Base-by-base conservation (phyloP, 2,888 invertebrate species). In the Caenorhabditis imperialis region DNA sequence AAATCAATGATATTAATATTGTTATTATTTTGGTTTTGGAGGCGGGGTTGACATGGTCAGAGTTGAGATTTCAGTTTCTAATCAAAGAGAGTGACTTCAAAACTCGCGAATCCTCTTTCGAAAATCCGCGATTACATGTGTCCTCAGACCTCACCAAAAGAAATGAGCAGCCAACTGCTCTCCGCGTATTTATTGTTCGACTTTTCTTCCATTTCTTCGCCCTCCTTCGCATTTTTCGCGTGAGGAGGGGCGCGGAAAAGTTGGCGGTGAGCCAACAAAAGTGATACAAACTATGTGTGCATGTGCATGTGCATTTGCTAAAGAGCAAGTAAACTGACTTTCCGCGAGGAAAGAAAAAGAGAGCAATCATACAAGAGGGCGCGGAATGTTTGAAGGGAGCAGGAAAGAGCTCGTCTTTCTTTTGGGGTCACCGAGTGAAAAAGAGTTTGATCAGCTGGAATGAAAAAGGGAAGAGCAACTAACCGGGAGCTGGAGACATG, bases 181-280 rank as follows among this genome's bases (percentile, higher is more conserved):
- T 7, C 20, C 48, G 37, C 16, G 10, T 67, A 50, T 67, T 67
- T 67, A 58, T 67, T 57, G 38, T 67, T 67, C 67, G 67, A 67
- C 67, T 67, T 67, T 67, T 58, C 57, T 51, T 51, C 44, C 37
- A 42, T 57, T 35, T 67, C 27, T 40, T n/a, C 25, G 45, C 45
- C 38, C 37, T 30, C 30, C 53, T 27, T 16, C 18, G 7, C 25
- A 38, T 14, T 10, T 14, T 57, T 57, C 30, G 12, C 23, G 40
- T 22, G 44, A 18, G 37, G 16, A 7, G 20, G 27, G 30, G 30
- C 30, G 30, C 30, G 30, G 40, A 23, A 51, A 57, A 67, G 51
- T 57, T 67, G 67, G 57, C 57, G 57, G 50, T 57, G 67, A 57
- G 44, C 67, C 67, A 57, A 57, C 67, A 67, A 51, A 62, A 67